A percentile compares a stretch with the other conserved stretches of the same genome.
Evolutionary conservation across 2,113 vertebrate species (phyloP).

Genomic region (Apteryx mantelli): DNA sequence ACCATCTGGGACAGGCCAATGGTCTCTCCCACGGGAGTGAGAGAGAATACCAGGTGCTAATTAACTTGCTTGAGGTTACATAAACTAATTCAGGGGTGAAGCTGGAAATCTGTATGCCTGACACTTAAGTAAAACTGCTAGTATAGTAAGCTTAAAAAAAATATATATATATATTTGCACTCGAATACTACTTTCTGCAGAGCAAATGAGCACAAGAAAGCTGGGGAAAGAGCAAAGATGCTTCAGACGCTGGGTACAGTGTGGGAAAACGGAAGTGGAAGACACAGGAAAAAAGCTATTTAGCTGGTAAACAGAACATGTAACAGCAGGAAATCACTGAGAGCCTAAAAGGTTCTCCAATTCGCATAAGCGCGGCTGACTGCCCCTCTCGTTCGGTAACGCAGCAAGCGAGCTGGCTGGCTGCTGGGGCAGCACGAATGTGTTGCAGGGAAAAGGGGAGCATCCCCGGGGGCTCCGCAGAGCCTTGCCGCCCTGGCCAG

Average conservation of each 20-base stretch:
- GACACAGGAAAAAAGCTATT: constrained; percentile 41
- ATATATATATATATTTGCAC: neutral
- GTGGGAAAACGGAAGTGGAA: constrained; percentile 44
- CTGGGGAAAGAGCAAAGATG: neutral
- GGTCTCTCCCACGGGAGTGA: neutral
- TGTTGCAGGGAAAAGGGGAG: neutral
- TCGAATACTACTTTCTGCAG: neutral
- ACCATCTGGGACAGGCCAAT: neutral
- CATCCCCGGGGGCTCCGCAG: fast-evolving
- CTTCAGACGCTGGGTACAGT: neutral
- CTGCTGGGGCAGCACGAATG: neutral
- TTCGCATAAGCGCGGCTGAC: constrained; percentile 34
- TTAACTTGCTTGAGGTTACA: neutral
- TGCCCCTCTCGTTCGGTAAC: constrained; percentile 7
- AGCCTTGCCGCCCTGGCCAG: neutral
- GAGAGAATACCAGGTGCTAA: constrained; percentile 12
- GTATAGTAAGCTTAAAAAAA: neutral
- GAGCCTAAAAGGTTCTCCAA: neutral
- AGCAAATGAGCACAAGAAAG: neutral
- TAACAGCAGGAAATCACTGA: constrained; percentile 44
- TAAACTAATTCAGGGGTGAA: neutral
- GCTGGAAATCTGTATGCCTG: neutral
- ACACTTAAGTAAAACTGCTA: neutral
- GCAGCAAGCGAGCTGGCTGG: neutral
- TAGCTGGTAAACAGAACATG: constrained; percentile 51